phyloP scores from a whole-genome alignment of 1,140 invertebrate genomes.

The Ceratina calcarata region DNA sequence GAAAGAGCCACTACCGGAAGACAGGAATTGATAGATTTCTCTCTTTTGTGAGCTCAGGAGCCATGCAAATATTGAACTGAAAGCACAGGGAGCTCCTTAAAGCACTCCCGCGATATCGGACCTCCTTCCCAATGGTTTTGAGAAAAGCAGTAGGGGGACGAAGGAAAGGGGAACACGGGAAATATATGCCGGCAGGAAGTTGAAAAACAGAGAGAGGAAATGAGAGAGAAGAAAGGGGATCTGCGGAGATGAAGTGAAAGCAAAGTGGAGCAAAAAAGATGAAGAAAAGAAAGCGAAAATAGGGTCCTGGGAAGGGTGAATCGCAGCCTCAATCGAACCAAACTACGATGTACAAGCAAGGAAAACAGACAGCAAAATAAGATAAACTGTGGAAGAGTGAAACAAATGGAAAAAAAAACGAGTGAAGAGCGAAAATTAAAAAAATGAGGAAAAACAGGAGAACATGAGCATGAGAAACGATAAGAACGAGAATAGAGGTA shows the following conservation, averaged over 20 bases:
- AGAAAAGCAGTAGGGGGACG: not conserved
- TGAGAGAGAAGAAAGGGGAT: not conserved
- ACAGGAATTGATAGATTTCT: conserved; percentile 78
- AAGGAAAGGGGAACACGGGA: not conserved
- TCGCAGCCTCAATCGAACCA: too few species aligned
- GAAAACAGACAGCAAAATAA: not conserved
- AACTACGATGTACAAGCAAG: conserved; percentile 13
- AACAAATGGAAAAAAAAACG: not conserved
- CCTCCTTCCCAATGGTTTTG: conserved; percentile 38
- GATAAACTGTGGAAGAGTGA: not conserved
- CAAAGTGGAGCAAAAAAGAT: not conserved
- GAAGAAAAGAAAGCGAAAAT: not conserved
- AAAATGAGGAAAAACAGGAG: not conserved
- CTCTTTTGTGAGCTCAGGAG: conserved; percentile 69
- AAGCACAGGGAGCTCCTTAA: conserved; percentile 66
- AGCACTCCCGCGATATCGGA: conserved; percentile 58
- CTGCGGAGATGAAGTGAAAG: not conserved
- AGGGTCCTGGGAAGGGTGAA: not conserved
- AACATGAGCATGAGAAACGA: not conserved
- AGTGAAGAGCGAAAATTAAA: not conserved
- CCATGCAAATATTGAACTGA: conserved; percentile 70
- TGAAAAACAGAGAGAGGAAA: conserved; percentile 22
- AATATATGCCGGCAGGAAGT: conserved; percentile 14
- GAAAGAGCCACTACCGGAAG: conserved; percentile 59
- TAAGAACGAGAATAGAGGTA: conserved; percentile 14